Evolutionary conservation across 2,888 invertebrate genomes (phyloP).

Genomic region (Ceramica pisi): DNA sequence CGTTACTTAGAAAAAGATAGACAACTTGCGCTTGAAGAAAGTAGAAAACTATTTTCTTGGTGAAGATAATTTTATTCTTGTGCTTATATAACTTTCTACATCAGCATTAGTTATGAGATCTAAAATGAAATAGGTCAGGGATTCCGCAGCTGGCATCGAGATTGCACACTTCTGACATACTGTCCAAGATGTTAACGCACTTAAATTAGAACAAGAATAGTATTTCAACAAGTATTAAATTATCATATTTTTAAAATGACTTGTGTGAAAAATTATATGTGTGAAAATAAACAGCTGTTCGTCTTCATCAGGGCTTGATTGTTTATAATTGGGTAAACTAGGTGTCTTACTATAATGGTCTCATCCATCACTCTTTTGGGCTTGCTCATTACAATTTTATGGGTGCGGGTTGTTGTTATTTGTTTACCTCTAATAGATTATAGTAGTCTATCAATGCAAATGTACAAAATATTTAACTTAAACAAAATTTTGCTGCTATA

Average conservation of each 20-base stretch:
- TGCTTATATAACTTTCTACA: conserved; percentile 34
- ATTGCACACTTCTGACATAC: conserved; percentile 52
- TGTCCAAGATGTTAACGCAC: conserved; percentile 51
- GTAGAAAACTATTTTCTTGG: conserved; percentile 9
- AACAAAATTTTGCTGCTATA: neutral
- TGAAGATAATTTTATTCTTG: conserved; percentile 22
- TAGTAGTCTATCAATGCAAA: neutral
- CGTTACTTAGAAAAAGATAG: neutral
- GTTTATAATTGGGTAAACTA: conserved; percentile 33
- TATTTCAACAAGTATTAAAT: conserved; percentile 27
- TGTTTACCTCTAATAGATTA: neutral
- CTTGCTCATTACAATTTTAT: neutral
- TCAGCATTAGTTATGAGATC: conserved; percentile 41
- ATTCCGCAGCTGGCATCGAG: conserved; percentile 55
- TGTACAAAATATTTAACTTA: neutral
- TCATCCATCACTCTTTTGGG: conserved; percentile 36
- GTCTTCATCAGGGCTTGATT: conserved; percentile 8
- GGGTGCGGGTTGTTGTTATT: neutral
- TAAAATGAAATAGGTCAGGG: conserved; percentile 61
- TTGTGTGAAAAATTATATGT: conserved; percentile 3
- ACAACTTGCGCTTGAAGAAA: neutral
- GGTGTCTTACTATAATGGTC: conserved; percentile 19
- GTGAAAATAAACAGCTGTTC: conserved; percentile 1
- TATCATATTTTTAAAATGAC: conserved; percentile 22
- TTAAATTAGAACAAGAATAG: conserved; percentile 47